Evolutionary conservation across 30 jellyfish, hydroid and myxozoan genomes (phyloP), one percentile per base, ranked within the genome.

Genomic region (Hydractinia symbiolongicarpus): DNA sequence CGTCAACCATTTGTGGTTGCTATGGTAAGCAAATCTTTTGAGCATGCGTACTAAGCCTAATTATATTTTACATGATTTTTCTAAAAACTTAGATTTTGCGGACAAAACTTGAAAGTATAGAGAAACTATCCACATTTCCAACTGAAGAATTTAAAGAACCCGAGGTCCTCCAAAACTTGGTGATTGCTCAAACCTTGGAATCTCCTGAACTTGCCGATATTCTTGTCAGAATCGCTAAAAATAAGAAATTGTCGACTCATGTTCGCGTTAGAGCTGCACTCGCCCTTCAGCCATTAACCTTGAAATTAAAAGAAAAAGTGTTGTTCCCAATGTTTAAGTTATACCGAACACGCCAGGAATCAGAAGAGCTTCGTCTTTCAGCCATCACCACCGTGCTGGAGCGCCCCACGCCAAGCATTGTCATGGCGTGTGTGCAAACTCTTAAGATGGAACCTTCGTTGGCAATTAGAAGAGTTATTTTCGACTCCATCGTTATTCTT

Each of bases 341-440:
- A n/a, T 64, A 64, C 40, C 74, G 74, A 7, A 51, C 19, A 7
- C 19, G 4, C 8, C 19, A 64, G 9, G 19, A n/a, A 51, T 51
- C 74, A 13, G 74, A 64, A 64, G 74, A 64, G 40, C 19, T 64
- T 7, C 74, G 74, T 64, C 16, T 64, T 7, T 44, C 74, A 7
- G 74, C 74, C 40, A n/a, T 64, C 52, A 64, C 19, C 19, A 51
- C 40, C 9, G 40, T 64, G 52, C 40, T 64, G 74, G 74, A 64
- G 40, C 40, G 40, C 4, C 74, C 74, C 7, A 51, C 19, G 40
- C 74, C 74, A 7, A 6, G 52, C 74, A 6, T 64, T 64, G 19
- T 64, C 52, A 6, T 64, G 74, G 74, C 74, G 19, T 64, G 74
- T 13, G 74, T 64, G 19, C 74, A 64, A 6, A 6, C 19, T 13